Base-by-base conservation (phyloP, 1,140 invertebrate species). In the Glossosoma conforme region DNA sequence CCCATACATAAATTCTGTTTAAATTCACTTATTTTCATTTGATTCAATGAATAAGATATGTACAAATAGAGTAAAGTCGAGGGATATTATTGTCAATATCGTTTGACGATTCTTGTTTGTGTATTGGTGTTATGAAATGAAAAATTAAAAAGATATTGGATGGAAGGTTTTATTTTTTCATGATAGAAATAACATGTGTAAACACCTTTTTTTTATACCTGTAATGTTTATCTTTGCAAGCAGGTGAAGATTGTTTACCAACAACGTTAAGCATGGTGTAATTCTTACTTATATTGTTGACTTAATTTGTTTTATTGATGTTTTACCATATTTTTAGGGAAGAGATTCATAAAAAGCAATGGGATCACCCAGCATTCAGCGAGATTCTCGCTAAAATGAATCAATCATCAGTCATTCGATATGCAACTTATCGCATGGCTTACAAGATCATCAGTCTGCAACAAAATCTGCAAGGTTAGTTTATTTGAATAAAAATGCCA, bases 381-480 rank as follows among this genome's bases (percentile, higher is more conserved):
- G 69, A 72, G 30, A 69, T 79, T 20, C 61, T 71, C 56, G 65
- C 74, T 49, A 66, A 63, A 44, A 66, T 87, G 56, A 73, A 80
- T 57, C 79, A 86, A 47, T 83, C 85, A 56, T 86, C 89, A 64
- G 79, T 81, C 54, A 83, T 91, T 22, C 81, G 85, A 65, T 91
- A 89, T 70, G 81, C 84, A 54, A 82, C 85, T 15, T 93, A 93
- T 68, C 74, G 88, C 59, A 86, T 86, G 33, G 88, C 87, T 11
- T 83, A 88, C 67, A 93, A 93, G 71, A 72, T 91, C 41, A 72
- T 82, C 57, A 75, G 78, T 44, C 64, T 93, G 48, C 89, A 91
- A 72, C 77, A 75, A 53, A 62, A 72, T 52, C 65, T 84, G 40
- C 70, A 75, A 64, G 76, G 82, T 84, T 75, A 76, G 18, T 17